Evolutionary conservation across 2,888 invertebrate species (phyloP).

Genomic region (Epiblema foenella): DNA sequence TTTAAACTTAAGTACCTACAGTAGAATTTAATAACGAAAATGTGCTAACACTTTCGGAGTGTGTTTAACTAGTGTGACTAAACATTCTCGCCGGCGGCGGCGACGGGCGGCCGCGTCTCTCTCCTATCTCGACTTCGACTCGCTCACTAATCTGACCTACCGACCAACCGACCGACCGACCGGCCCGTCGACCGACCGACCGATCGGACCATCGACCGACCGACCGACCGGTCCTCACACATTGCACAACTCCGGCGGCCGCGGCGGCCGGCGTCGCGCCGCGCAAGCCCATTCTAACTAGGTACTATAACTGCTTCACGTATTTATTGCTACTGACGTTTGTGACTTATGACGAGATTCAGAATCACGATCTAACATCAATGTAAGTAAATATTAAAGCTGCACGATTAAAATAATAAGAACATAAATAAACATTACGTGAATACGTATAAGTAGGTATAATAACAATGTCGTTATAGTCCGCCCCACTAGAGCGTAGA

Average conservation of each 20-base stretch:
- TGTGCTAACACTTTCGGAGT: constrained; percentile 82
- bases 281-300: constrained; percentile 62
- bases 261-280: constrained; percentile 57
- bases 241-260: constrained; percentile 68
- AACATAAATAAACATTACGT: constrained; percentile 80
- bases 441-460: constrained; percentile 72
- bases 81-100: constrained; percentile 60
- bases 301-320: constrained; percentile 71
- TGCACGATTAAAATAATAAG: constrained; percentile 82
- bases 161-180: constrained; percentile 5
- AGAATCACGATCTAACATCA: constrained; percentile 84
- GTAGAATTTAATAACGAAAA: constrained; percentile 79
- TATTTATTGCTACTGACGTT: constrained; percentile 82
- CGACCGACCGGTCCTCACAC: constrained; percentile 52
- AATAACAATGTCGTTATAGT: constrained; percentile 73
- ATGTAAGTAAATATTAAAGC: constrained; percentile 85
- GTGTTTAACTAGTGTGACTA: constrained; percentile 83
- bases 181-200: neutral
- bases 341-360: constrained; percentile 85
- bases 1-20: constrained; percentile 76
- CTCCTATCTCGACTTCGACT: neutral
- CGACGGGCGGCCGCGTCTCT: constrained; percentile 48
- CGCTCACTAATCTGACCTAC: neutral
- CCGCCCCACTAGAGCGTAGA: constrained; percentile 66
- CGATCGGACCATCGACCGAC: too few relatives aligned